phyloP scores from a whole-genome alignment of 2,888 invertebrate species.

The Caenorhabditis sp. region DNA sequence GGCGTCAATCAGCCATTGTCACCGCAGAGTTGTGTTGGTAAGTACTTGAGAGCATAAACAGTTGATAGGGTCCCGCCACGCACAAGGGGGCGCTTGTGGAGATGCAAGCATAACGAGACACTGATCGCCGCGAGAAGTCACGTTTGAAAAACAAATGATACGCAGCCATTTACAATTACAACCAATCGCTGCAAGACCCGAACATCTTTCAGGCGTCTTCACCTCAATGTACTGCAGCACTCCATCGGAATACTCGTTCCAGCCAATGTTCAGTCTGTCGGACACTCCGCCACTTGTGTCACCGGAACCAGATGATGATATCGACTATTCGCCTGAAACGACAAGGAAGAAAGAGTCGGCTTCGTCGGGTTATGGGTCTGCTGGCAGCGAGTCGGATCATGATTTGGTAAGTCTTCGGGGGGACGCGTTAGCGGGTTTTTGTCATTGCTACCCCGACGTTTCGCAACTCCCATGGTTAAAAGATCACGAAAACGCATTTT shows the following conservation, averaged over 20 bases:
- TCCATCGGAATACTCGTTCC: slow-evolving; percentile 55
- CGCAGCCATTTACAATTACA: too few species aligned
- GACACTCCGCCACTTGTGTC: slow-evolving; percentile 60
- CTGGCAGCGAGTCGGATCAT: slow-evolving; percentile 63
- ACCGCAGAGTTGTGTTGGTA: slow-evolving; percentile 55
- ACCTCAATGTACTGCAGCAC: slow-evolving; percentile 62
- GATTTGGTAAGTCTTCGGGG: slow-evolving; percentile 45
- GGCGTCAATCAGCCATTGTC: slow-evolving; percentile 46
- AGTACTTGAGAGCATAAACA: background rate
- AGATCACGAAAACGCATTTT: too few species aligned
- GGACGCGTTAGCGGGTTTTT: background rate
- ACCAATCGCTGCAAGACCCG: too few species aligned
- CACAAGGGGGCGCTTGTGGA: too few species aligned
- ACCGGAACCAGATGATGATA: slow-evolving; percentile 54
- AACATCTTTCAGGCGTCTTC: slow-evolving; percentile 62
- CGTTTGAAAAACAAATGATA: too few species aligned
- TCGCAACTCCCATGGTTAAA: too few species aligned
- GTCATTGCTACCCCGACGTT: too few species aligned
- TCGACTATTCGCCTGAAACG: slow-evolving; percentile 47
- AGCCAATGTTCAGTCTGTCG: slow-evolving; percentile 58
- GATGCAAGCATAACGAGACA: too few species aligned
- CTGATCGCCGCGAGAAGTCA: too few species aligned
- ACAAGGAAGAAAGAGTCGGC: slow-evolving; percentile 64
- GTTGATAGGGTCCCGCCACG: too few species aligned
- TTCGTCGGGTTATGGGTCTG: slow-evolving; percentile 70